Conservation (phyloP, 2,888 invertebrate genomes). For the Chrysotoxum bicinctum region DNA sequence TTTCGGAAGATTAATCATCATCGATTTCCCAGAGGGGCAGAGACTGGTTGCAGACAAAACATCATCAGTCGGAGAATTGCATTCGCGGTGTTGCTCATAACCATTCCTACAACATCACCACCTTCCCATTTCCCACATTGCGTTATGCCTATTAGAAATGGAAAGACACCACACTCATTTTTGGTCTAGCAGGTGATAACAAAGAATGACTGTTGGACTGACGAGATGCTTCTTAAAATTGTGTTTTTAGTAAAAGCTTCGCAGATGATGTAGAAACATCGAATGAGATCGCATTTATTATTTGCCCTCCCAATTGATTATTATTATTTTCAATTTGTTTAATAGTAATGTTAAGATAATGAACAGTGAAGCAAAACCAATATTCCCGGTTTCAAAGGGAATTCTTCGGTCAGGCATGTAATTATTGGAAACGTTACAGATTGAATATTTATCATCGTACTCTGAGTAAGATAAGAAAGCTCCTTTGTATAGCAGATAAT, state of each 20-base stretch:
- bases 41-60: background rate
- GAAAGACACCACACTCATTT: background rate
- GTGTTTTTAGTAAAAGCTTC: background rate
- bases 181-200: background rate
- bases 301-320: too few relatives aligned
- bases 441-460: too few relatives aligned
- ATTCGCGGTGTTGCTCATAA: background rate
- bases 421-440: background rate
- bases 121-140: background rate
- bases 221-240: background rate
- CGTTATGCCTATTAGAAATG: background rate
- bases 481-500: too few relatives aligned
- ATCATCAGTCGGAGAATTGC: conserved; percentile 1
- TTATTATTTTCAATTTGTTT: too few relatives aligned
- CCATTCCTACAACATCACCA: background rate
- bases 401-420: too few relatives aligned
- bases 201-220: background rate
- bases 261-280: too few relatives aligned
- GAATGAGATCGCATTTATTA: too few relatives aligned
- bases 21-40: conserved; percentile 49
- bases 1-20: conserved; percentile 54
- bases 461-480: too few relatives aligned
- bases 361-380: too few relatives aligned
- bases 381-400: too few relatives aligned
- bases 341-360: too few relatives aligned